Evolutionary conservation across 2,113 vertebrate species (phyloP), one percentile per base, ranked within the genome.

Genomic region (Triplophysa tibetana): DNA sequence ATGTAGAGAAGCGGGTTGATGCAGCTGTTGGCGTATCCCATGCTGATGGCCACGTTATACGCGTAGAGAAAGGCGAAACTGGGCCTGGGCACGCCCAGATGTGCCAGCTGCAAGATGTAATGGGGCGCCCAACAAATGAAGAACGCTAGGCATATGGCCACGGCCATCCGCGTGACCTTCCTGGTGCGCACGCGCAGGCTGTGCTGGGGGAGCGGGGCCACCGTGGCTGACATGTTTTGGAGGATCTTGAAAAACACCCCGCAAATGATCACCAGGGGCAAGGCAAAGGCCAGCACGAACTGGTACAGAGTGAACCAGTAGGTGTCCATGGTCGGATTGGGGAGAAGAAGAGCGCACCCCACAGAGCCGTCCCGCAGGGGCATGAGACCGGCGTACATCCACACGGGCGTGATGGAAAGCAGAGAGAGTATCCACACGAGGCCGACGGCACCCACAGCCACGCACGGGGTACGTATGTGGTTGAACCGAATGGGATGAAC

Each of bases 221-320:
- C 84, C 0, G 87, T 87, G 0, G 85, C 87, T 1, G 85, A 62
- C 83, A 85, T 88, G 68, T 85, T 87, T 8, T 88, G 70, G 68
- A 92, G 80, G 50, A 88, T 89, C 70, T 84, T 87, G 19, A 83
- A 70, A 64, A 89, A 91, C 8, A 87, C 87, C 11, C 69, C 83
- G 0, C 84, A 86, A 78, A 85, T 91, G 66, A 91, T 74, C 9
- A 66, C 65, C 48, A 91, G 87, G 1, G 89, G 88, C 67, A 89
- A 80, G 23, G 89, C 89, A 3, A 93, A 93, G 12, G 84, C 89
- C 33, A 92, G 70, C 78, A 93, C 84, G 75, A 92, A 93, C n/a
- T 93, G 90, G 79, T 91, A 92, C 14, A 93, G 88, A 0, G 89
- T 90, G 75, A 91, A 93, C 87, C 83, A 89, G 69, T 89, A 89